phyloP scores from a whole-genome alignment of 2,113 vertebrate species.

The Pantherophis guttatus region DNA sequence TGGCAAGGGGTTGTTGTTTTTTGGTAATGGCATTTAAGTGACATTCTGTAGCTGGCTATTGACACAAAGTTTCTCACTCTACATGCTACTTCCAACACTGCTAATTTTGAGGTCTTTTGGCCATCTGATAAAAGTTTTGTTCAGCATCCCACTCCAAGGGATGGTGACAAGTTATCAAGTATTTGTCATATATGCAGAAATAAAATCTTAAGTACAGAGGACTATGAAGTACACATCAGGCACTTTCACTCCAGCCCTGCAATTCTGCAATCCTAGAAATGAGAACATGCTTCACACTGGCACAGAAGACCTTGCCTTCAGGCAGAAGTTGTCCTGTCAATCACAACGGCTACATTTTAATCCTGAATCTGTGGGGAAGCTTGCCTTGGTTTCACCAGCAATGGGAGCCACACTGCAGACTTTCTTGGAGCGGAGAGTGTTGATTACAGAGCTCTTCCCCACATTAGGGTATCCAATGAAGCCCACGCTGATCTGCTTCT shows the following conservation, averaged over 20 bases:
- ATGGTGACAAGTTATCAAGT: neutral
- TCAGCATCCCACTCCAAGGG: neutral
- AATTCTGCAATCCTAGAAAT: neutral
- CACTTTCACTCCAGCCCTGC: no score
- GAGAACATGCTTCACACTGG: neutral
- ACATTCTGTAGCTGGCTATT: neutral
- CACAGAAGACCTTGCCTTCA: neutral
- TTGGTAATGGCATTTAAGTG: neutral
- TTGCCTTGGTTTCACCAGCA: slow-evolving; percentile 91
- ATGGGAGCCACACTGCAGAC: slow-evolving; percentile 96
- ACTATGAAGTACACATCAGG: neutral
- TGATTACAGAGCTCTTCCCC: slow-evolving; percentile 97
- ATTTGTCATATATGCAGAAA: neutral
- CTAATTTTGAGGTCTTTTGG: neutral
- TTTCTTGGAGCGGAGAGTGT: slow-evolving; percentile 93
- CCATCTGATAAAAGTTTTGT: neutral
- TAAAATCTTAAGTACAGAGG: neutral
- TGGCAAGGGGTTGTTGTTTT: neutral
- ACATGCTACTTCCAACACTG: neutral
- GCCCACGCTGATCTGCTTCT: slow-evolving; percentile 98
- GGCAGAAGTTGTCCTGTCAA: neutral
- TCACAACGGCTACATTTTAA: neutral
- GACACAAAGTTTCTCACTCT: neutral
- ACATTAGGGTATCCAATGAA: slow-evolving; percentile 99
- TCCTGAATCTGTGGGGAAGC: neutral